Conservation (phyloP, 2,113 vertebrate genomes). For the Mormoops blainvillei region DNA sequence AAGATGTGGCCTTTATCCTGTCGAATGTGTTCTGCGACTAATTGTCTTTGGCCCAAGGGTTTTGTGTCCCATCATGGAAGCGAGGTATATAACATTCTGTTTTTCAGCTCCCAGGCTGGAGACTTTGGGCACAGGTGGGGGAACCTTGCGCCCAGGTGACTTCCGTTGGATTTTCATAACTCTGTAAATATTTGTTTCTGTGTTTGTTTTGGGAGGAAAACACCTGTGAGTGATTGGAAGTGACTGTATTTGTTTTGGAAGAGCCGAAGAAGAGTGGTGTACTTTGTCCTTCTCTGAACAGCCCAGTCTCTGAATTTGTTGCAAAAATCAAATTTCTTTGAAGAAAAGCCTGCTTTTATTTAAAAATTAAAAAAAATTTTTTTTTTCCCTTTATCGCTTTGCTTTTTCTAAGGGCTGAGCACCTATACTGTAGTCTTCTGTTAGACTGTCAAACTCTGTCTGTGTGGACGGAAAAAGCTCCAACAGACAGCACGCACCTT, state of each 20-base stretch:
- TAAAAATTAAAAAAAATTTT: too few relatives aligned
- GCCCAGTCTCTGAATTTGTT: background rate
- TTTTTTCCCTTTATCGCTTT: background rate
- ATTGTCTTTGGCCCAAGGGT: background rate
- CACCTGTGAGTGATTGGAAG: constrained; percentile 43
- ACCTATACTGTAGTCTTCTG: background rate
- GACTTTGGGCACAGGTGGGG: background rate
- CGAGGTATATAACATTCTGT: background rate
- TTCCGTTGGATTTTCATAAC: constrained; percentile 62
- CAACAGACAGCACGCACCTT: accelerated
- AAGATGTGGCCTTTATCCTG: background rate
- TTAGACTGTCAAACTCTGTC: background rate
- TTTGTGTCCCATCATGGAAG: background rate
- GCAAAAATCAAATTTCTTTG: constrained; percentile 14
- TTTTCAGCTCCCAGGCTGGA: background rate
- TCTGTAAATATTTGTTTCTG: constrained; percentile 70
- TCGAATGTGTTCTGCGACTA: background rate
- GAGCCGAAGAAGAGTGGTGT: background rate
- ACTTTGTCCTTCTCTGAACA: constrained; percentile 18
- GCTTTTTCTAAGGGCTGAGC: background rate
- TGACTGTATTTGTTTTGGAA: constrained; percentile 65
- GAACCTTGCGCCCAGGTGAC: constrained; percentile 39
- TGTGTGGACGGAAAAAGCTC: background rate
- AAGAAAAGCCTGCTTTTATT: background rate
- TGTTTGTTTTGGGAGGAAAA: constrained; percentile 61